A percentile compares a stretch with the other conserved stretches of the same genome.
These are phyloP conservation scores for Biston stratarius DNA, from an alignment of 2,888 invertebrate species.

Conservation along the genomic window DNA sequence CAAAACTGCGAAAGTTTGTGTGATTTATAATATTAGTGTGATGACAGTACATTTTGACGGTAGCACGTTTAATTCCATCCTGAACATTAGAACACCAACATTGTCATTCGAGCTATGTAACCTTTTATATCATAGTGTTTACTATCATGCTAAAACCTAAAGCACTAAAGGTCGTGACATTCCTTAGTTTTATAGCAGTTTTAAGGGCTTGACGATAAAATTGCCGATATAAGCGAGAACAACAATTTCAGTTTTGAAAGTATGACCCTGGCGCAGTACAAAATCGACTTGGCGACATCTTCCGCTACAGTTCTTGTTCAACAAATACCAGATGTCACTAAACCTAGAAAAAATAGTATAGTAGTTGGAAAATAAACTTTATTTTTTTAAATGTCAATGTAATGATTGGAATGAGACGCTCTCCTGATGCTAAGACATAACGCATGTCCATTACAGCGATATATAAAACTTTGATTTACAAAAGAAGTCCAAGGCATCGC, in stretches of 20 bases:
- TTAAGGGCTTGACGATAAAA: slow-evolving; percentile 28
- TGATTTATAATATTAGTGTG: no score
- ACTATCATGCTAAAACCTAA: slow-evolving; percentile 16
- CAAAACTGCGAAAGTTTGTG: no score
- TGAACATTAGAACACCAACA: no score
- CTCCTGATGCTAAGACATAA: no score
- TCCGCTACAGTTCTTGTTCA: not conserved
- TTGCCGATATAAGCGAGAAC: slow-evolving; percentile 19
- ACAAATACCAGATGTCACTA: no score
- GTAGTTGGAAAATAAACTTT: no score
- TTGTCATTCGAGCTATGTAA: not conserved
- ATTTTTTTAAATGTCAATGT: no score
- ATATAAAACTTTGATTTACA: no score
- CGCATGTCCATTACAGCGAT: no score
- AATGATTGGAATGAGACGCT: no score
- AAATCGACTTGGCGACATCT: slow-evolving; percentile 14
- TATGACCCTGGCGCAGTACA: slow-evolving; percentile 3
- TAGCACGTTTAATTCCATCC: not conserved
- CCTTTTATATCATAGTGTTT: slow-evolving; percentile 12
- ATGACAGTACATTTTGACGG: not conserved
- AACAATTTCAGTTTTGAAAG: slow-evolving; percentile 15
- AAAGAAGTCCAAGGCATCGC: no score
- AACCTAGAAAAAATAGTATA: no score
- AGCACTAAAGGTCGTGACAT: slow-evolving; percentile 17
- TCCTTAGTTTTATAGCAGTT: slow-evolving; percentile 17